Evolutionary conservation across 2,113 vertebrate species (phyloP), one percentile per base, ranked within the genome.

Genomic region (Notarius lentiginosus): DNA sequence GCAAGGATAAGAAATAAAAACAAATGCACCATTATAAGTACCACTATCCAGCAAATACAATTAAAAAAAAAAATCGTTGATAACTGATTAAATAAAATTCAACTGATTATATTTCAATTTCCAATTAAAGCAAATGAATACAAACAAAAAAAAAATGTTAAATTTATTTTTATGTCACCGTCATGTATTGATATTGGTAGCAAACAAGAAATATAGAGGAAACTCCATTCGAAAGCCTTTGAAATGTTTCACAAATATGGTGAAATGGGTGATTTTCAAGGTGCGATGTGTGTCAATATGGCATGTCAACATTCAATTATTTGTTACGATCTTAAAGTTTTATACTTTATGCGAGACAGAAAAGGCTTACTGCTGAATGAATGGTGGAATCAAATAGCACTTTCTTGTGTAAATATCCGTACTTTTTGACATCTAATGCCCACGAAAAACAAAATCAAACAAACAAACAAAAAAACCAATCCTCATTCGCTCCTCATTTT

Each of bases 391-490:
- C 41, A 63, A 55, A 84, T 76, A 82, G n/a, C 60, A 82, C 22
- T 56, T 68, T 34, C 11, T 41, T 10, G 55, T 53, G 12, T 56
- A 58, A 34, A 79, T 55, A 79, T 60, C 8, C 51, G 65, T 79
- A 85, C 49, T 15, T 80, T 51, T 11, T 63, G 47, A 84, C 79
- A 81, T 88, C 84, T 81, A 90, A 90, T 90, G 84, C 87, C 89
- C 87, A 76, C 8, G 24, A 30, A 80, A 88, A 87, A 51, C 76
- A 47, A 3, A 75, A 24, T 34, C 3, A 12, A 27, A 27, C 1
- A 4, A 65, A 60, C 5, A 20, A 72, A 86, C 34, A 41, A 80
- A 63, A 80, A 24, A 2, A 84, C 8, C 70, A 73, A 79, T 60
- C 70, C 60, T 77, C 79, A 56, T 72, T 81, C 30, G 22, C 85